Percentiles rank a stretch among this genome's conserved stretches.
Conservation (phyloP, 1,140 invertebrate species). For the Drosophila littoralis region DNA sequence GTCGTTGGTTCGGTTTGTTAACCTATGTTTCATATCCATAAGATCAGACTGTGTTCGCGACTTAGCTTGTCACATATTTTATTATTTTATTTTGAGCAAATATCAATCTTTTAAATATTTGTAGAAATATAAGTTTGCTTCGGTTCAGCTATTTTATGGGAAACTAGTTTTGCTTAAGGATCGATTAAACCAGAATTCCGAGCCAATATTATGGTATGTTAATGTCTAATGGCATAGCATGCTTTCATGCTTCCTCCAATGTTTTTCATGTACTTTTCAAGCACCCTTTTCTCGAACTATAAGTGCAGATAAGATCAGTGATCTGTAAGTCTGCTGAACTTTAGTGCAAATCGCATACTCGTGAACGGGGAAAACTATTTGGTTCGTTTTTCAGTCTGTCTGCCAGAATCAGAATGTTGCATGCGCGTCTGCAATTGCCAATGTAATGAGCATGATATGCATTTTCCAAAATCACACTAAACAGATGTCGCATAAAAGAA, state of each 20-base stretch:
- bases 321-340: slow-evolving; percentile 76
- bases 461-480: slow-evolving; percentile 69
- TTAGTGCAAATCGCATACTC: slow-evolving; percentile 47
- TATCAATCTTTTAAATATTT: too few species aligned
- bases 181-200: too few species aligned
- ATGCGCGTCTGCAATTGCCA: slow-evolving; percentile 68
- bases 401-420: slow-evolving; percentile 61
- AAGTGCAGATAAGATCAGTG: slow-evolving; percentile 52
- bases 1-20: background rate
- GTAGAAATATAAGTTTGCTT: too few species aligned
- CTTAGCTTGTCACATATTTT: too few species aligned
- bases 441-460: slow-evolving; percentile 81
- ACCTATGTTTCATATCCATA: too few species aligned
- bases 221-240: too few species aligned
- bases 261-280: background rate
- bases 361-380: slow-evolving; percentile 47
- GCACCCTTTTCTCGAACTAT: slow-evolving; percentile 1
- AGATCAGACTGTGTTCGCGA: too few species aligned
- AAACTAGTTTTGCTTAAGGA: too few species aligned
- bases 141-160: too few species aligned
- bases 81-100: too few species aligned
- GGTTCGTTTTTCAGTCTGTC: slow-evolving; percentile 26
- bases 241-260: too few species aligned
- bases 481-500: slow-evolving; percentile 62
- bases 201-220: too few species aligned